A percentile compares a stretch with the other conserved stretches of the same genome.
Evolutionary conservation across 2,888 invertebrate species (phyloP).

Genomic region (Mimas tiliae): DNA sequence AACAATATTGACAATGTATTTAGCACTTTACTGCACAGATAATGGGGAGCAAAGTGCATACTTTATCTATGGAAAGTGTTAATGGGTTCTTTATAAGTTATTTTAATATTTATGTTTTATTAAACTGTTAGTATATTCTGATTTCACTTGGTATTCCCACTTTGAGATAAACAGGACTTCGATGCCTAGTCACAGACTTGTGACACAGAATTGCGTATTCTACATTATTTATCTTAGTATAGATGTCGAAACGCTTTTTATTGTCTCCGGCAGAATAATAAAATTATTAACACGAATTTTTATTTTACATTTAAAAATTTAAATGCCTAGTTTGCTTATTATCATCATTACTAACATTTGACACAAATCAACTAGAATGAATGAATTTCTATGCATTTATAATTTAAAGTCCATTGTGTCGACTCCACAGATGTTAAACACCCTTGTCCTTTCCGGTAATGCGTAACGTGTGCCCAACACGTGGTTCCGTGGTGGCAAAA

Average conservation of each 20-base stretch:
- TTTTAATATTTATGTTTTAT: background rate
- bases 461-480: slow-evolving; percentile 72
- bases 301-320: too few species aligned
- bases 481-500: slow-evolving; percentile 67
- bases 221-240: too few species aligned
- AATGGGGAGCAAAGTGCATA: slow-evolving; percentile 1
- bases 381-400: background rate
- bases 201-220: too few species aligned
- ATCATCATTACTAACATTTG: too few species aligned
- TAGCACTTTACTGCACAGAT: background rate
- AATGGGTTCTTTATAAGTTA: background rate
- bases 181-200: too few species aligned
- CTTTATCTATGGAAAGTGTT: background rate
- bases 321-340: too few species aligned
- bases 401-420: slow-evolving; percentile 31
- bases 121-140: background rate
- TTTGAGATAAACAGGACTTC: too few species aligned
- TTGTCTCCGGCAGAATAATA: too few species aligned
- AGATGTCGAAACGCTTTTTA: too few species aligned
- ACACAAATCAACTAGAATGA: too few species aligned
- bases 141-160: background rate
- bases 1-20: slow-evolving; percentile 19
- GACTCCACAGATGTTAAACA: slow-evolving; percentile 44
- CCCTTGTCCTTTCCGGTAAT: slow-evolving; percentile 54
- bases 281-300: too few species aligned